phyloP scores from a whole-genome alignment of 2,113 vertebrate species.

The Lipophrys pholis region DNA sequence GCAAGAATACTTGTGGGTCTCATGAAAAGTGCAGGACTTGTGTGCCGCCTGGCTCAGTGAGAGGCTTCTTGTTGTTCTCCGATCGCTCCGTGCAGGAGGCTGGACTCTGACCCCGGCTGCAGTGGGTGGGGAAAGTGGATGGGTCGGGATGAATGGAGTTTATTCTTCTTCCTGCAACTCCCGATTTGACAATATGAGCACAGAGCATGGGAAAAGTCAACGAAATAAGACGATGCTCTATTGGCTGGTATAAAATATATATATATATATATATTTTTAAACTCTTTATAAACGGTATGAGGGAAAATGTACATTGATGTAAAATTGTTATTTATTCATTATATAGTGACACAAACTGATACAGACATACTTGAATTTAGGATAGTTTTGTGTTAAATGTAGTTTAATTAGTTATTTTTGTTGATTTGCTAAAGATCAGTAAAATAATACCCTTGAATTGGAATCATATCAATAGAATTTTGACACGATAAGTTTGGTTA shows the following conservation, averaged over 20 bases:
- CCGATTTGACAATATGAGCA: slow-evolving; percentile 58
- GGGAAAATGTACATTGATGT: too few relatives aligned
- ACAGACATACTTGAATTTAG: too few relatives aligned
- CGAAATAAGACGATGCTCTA: slow-evolving; percentile 38
- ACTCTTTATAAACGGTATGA: too few relatives aligned
- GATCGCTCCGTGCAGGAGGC: slow-evolving; percentile 50
- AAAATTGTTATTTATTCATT: too few relatives aligned
- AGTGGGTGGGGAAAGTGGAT: slow-evolving; percentile 65
- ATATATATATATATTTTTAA: too few relatives aligned
- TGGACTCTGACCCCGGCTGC: slow-evolving; percentile 76
- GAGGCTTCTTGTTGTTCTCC: slow-evolving; percentile 57
- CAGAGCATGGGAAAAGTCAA: slow-evolving; percentile 61
- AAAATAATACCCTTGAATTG: too few relatives aligned
- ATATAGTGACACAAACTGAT: too few relatives aligned
- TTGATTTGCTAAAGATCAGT: too few relatives aligned
- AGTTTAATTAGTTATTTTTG: too few relatives aligned
- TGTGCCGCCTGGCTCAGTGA: slow-evolving; percentile 34
- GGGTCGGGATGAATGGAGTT: slow-evolving; percentile 76
- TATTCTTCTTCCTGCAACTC: slow-evolving; percentile 78
- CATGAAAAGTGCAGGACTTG: background rate
- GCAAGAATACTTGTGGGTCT: background rate
- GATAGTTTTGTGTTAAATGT: too few relatives aligned
- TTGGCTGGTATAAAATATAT: background rate
- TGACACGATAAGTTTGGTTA: too few relatives aligned
- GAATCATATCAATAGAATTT: too few relatives aligned